Base-by-base conservation (phyloP, 2,113 vertebrate species). In the Xiphophorus hellerii region DNA sequence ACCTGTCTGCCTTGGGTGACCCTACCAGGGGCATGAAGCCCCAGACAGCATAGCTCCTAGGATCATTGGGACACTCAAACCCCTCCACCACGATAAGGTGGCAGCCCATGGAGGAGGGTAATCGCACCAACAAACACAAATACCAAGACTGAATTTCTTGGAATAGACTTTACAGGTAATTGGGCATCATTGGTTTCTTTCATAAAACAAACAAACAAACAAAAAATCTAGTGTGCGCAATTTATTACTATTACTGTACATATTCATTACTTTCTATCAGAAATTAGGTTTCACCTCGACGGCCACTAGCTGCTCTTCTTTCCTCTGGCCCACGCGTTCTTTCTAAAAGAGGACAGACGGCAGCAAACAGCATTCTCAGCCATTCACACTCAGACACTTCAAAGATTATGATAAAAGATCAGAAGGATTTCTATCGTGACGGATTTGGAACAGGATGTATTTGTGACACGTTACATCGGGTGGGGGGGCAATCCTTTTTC, bases 401-500 rank as follows among this genome's bases (percentile, higher is more conserved):
- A 80, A 67, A 80, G 66, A 76, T 71, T 81, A 77, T 82, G 74
- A 88, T 54, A 71, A 84, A 83, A 84, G 76, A 76, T 76, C 66
- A 68, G 72, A 79, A 54, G 25, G 64, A 72, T 64, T n/a, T 82
- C 66, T 15, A 74, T 66, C 8, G 51, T 80, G 87, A 90, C 73
- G 81, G 76, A 90, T 91, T 77, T 81, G 80, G 72, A 86, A 67
- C 62, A 65, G 44, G 62, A 89, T 84, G 30, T 74, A 69, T 65
- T 37, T 83, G 81, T 81, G 85, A 90, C 73, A 84, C 76, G 75
- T 54, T 62, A 71, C 73, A 66, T 66, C 13, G 1, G 30, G 30
- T 1, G 30, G 78, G 61, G 75, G 27, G 37, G 31, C 76, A 73
- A 78, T 74, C 73, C 60, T 30, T 60, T 78, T 78, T 28, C 66